Evolutionary conservation across 2,888 invertebrate species (phyloP), one percentile per base, ranked within the genome.

Genomic region (Malthinus seriepunctatus): DNA sequence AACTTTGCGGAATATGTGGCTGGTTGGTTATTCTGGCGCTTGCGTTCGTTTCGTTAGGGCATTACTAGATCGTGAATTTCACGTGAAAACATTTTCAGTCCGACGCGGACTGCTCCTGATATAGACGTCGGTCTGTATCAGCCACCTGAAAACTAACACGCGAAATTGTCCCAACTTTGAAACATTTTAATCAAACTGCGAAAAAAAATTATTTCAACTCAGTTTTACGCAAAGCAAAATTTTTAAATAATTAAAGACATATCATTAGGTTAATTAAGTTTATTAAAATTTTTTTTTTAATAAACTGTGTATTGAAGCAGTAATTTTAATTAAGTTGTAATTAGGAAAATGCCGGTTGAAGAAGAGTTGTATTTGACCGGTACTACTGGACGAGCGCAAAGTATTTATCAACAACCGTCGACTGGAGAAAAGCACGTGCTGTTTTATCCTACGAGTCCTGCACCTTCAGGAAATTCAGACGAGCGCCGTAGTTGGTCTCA

Each of bases 401-500:
- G 75, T 69, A 72, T 79, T 51, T 79, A 79, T 64, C 78, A 78
- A 61, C 78, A 79, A 65, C 69, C 76, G 32, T 76, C 78, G 7
- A 77, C 78, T 5, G 78, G 79, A 23, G 79, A 79, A 66, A 80
- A 79, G 67, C 79, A 79, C 72, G 80, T 80, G 65, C 71, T 80
- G 55, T 80, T 80, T 67, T 79, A 79, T 64, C 79, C 79, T 32
- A 78, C 78, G 35, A 77, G 77, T 68, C 77, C 79, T 15, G 75
- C 76, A 31, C 76, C 78, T 34, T 75, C 78, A n/a, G 71, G 72
- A 39, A 72, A 71, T 56, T 75, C 76, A 8, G 76, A 76, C 23
- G 76, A 77, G 55, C 70, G 73, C 32, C 72, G 74, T 63, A 76
- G 71, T 67, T 77, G 77, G 76, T 74, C 73, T 38, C 76, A 73